Evolutionary conservation across 2,113 vertebrate species (phyloP).

Genomic region (Alosa alosa): DNA sequence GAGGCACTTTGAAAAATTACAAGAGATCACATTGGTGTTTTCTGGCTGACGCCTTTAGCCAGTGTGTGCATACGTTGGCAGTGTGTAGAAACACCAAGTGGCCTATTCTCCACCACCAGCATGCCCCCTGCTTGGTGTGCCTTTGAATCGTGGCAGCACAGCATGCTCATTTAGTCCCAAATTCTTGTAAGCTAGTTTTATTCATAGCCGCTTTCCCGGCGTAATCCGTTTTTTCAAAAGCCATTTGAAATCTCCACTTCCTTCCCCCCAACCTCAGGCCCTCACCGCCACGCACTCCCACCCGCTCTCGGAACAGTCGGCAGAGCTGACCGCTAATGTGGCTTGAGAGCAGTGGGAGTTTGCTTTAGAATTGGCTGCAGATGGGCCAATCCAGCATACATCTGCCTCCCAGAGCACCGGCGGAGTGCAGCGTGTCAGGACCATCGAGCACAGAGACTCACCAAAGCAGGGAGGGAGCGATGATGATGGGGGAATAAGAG

Average conservation of each 20-base stretch:
- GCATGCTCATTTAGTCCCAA: constrained; percentile 34
- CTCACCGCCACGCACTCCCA: constrained; percentile 18
- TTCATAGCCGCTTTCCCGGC: constrained; percentile 36
- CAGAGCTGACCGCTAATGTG: constrained; percentile 39
- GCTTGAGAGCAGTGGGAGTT: constrained; percentile 32
- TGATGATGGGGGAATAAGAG: background rate
- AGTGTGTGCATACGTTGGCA: background rate
- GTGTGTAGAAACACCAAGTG: background rate
- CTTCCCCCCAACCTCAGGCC: background rate
- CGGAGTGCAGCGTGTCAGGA: background rate
- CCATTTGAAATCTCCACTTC: constrained; percentile 31
- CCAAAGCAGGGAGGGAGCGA: background rate
- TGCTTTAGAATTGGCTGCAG: constrained; percentile 41
- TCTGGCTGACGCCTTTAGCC: background rate
- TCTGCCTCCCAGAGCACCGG: constrained; percentile 17
- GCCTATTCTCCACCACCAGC: background rate
- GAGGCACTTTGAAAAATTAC: constrained; percentile 18
- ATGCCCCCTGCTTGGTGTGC: constrained; percentile 21
- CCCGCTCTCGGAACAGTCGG: constrained; percentile 28
- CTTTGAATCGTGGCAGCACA: constrained; percentile 24
- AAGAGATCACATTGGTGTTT: background rate
- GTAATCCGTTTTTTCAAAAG: constrained; percentile 51
- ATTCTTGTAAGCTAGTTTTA: constrained; percentile 44
- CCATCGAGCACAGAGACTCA: background rate
- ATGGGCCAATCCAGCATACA: constrained; percentile 43